Evolutionary conservation across 2,113 vertebrate genomes (phyloP), one percentile per base, ranked within the genome.

Genomic region (Seriola aureovittata): DNA sequence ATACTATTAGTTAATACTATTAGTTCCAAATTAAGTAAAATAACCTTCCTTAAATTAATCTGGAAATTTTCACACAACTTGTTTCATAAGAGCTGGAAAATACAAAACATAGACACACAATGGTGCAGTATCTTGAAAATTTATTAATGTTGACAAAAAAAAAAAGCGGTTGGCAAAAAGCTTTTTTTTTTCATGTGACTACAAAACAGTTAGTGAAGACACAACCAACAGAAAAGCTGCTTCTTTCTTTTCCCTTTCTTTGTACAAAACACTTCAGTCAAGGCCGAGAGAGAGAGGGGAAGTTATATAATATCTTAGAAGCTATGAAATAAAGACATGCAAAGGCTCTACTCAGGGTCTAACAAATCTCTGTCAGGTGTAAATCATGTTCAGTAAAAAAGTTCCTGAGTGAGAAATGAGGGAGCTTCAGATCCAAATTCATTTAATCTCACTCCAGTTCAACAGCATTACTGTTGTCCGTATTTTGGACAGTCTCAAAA

Each of bases 241-340:
- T 77, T 69, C 67, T 77, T 64, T n/a, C 71, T 80, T 81, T 85
- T 90, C 87, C 90, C 84, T 89, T 90, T 81, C 64, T 69, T 64
- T 16, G 73, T 82, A 84, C 23, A 84, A 89, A 89, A 88, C 12
- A 48, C 77, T 76, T 89, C 38, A 83, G 73, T 87, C 66, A 81
- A 90, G 73, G 75, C 69, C 58, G 21, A 81, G 36, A 62, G 54
- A 67, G 58, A n/a, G 4, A 57, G n/a, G 34, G 29, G 48, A 64
- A 0, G 25, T 12, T 9, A 10, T 68, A 68, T 42, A 21, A 64
- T 54, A 19, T 38, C 32, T 42, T 69, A 78, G 23, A 67, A 32
- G 9, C 74, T 48, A 46, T 65, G 40, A 75, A 64, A 78, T 21
- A 52, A 46, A 81, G 60, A 71, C 77, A 68, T 16, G 42, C 59